These are phyloP conservation scores for Lytechinus variegatus DNA, from an alignment of 35 echinoderm and acorn worm genomes.

Conservation along the genomic window DNA sequence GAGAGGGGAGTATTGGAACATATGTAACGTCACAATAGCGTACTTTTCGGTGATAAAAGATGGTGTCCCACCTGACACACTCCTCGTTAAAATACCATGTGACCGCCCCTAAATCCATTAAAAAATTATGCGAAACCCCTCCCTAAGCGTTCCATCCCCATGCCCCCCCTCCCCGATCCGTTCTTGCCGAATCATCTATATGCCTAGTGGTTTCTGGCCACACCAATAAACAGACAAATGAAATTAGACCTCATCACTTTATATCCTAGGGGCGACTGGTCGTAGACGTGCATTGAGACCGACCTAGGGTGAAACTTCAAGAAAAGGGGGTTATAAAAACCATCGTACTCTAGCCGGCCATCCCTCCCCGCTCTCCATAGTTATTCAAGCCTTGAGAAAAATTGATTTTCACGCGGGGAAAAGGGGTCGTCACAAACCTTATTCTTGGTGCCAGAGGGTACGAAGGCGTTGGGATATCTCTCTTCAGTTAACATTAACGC, in stretches of 20 bases:
- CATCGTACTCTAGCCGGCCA: not conserved
- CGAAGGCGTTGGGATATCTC: not conserved
- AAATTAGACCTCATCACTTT: not conserved
- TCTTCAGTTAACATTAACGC: not conserved
- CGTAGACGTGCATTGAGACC: not conserved
- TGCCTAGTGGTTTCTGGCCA: not conserved
- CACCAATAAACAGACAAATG: not conserved
- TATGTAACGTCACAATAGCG: no score
- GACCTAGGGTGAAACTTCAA: not conserved
- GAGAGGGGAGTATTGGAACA: no score
- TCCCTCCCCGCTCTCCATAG: not conserved
- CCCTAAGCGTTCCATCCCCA: no score
- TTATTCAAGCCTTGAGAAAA: not conserved
- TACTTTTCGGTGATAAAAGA: no score
- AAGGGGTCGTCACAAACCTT: not conserved
- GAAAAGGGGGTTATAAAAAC: not conserved
- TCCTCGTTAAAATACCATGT: no score
- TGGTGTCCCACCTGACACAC: no score
- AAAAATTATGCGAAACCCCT: no score
- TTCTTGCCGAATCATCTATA: no score
- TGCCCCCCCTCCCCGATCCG: no score
- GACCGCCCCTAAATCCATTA: no score
- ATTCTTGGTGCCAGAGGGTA: not conserved
- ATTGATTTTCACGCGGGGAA: not conserved
- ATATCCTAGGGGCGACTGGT: not conserved